phyloP scores from a whole-genome alignment of 2,113 vertebrate species.

The Typhlomys cinereus region DNA sequence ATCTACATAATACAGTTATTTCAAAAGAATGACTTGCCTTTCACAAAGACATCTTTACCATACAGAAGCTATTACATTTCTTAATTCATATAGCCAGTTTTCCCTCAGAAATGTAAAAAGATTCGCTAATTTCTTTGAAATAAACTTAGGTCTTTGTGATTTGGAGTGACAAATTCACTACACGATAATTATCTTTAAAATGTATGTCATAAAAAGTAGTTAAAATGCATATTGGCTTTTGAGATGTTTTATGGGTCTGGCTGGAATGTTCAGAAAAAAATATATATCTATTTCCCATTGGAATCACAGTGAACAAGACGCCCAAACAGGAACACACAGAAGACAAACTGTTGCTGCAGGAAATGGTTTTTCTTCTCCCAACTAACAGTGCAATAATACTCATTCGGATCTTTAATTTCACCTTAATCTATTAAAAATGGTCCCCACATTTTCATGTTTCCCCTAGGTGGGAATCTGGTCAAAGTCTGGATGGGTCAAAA shows the following conservation, averaged over 20 bases:
- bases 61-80: constrained; percentile 54
- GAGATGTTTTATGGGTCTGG: constrained; percentile 45
- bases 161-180: constrained; percentile 56
- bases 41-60: constrained; percentile 52
- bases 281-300: constrained; percentile 11
- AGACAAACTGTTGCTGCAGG: constrained; percentile 56
- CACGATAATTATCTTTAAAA: constrained; percentile 40
- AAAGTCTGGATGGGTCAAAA: constrained; percentile 65
- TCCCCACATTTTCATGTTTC: constrained; percentile 60
- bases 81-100: constrained; percentile 62
- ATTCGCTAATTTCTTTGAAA: constrained; percentile 60
- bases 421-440: constrained; percentile 64
- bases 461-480: constrained; percentile 65
- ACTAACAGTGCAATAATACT: neutral
- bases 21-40: constrained; percentile 49
- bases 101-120: constrained; percentile 61
- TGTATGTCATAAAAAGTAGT: constrained; percentile 57
- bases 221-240: constrained; percentile 62
- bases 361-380: constrained; percentile 64
- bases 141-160: constrained; percentile 59
- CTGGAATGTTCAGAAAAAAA: constrained; percentile 75
- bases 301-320: constrained; percentile 55
- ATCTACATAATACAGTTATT: constrained; percentile 62
- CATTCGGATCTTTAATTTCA: constrained; percentile 45
- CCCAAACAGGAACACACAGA: constrained; percentile 41